Evolutionary conservation across 2,113 vertebrate genomes (phyloP), one percentile per base, ranked within the genome.

Genomic region (Tenebrosternarchus preto): DNA sequence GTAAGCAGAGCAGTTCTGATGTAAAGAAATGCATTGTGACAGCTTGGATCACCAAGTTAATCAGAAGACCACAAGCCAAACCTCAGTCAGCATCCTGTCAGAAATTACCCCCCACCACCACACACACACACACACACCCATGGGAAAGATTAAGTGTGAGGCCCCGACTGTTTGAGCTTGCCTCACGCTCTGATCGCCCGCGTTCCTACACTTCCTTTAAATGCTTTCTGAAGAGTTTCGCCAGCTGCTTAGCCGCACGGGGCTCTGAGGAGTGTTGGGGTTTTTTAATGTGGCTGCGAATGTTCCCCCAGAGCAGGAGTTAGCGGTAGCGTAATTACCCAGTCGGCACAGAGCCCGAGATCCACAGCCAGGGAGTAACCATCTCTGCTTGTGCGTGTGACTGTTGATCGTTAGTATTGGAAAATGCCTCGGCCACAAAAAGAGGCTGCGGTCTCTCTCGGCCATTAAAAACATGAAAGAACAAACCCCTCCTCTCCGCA

Each of bases 361-460:
- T 87, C 85, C 84, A 74, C 80, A 61, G 84, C 63, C 73, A 85
- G 89, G 90, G 84, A 87, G 87, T 84, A 81, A 86, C 85, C 84
- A 88, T 87, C 68, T 36, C 50, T 73, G 55, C 66, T 33, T 81
- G 74, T 71, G 67, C 22, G 43, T 57, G 36, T 89, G 88, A 91
- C 90, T 92, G 89, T 82, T 88, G 91, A 90, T 91, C 89, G 91
- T 93, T 91, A 92, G 92, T 89, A 89, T 89, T 91, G 92, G 92
- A 93, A 92, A 92, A 90, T 87, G 85, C 80, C 66, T 87, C 86
- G 50, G 85, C 91, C 88, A 88, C 92, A 92, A 89, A 92, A n/a
- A 91, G 86, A 84, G 87, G 85, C 85, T 89, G 91, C 80, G 90
- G 90, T 91, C 90, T 91, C 88, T 84, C 64, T 5, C 83, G 88